Conservation (phyloP, 2,888 invertebrate genomes). For the Lutraria lutraria region DNA sequence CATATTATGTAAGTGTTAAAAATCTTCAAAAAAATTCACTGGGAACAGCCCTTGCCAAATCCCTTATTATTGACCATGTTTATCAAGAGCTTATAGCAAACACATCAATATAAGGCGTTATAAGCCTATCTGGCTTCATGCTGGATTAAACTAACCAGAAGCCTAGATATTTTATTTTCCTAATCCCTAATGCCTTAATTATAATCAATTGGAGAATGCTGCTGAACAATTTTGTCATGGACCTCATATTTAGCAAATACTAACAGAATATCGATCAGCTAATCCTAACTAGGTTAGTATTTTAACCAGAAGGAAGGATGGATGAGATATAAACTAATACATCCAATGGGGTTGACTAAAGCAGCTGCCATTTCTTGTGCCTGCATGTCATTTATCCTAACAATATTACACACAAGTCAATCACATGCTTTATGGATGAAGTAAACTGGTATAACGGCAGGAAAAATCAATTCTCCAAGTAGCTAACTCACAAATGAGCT, state of each 20-base stretch:
- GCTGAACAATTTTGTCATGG: not conserved
- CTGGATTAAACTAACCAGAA: not conserved
- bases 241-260: not conserved
- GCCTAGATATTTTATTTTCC: not conserved
- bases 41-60: not conserved
- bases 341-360: conserved; percentile 15
- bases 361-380: conserved; percentile 22
- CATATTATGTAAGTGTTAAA: not conserved
- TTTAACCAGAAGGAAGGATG: not conserved
- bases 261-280: not conserved
- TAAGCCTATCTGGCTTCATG: not conserved
- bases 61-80: not conserved
- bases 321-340: not conserved
- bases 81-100: not conserved
- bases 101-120: not conserved
- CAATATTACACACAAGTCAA: conserved; percentile 36
- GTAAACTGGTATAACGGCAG: conserved; percentile 4
- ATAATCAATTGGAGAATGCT: not conserved
- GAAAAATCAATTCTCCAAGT: conserved; percentile 36
- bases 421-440: conserved; percentile 38
- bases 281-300: not conserved
- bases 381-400: conserved; percentile 38
- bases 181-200: not conserved
- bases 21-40: not conserved
- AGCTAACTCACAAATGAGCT: not conserved